Evolutionary conservation across 2,113 vertebrate genomes (phyloP), one percentile per base, ranked within the genome.

Genomic region (Ascaphus truei): DNA sequence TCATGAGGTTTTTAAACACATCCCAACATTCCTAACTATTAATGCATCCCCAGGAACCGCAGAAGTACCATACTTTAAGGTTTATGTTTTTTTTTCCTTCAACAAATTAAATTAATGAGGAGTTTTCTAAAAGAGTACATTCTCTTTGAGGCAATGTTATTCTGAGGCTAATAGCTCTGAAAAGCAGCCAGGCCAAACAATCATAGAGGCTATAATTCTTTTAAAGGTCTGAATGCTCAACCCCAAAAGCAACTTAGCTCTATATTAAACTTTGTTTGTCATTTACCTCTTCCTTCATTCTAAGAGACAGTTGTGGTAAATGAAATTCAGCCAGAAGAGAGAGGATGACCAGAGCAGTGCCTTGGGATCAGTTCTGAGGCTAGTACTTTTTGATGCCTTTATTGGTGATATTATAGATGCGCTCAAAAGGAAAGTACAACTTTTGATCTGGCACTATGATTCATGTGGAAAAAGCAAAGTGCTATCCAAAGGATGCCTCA

Each of bases 111-210:
- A 72, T 83, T 82, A 80, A 83, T 60, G 37, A 83, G 71, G 33
- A 62, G 68, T 78, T 77, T 80, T 87, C 71, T 74, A 73, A 73
- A 78, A 68, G 71, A 60, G 63, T 48, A 33, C 75, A 76, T 78
- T 81, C 73, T 78, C 75, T 79, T 80, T 68, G 75, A 77, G 74
- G 61, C 73, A 77, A 61, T 56, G 60, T 78, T 84, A 82, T 81
- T 81, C 80, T 78, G 73, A 80, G 86, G 82, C 80, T 86, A 86
- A 87, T 76, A 79, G 76, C 81, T 80, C 76, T 87, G 86, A 89
- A 84, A 77, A 72, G 27, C 51, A 2, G 57, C 84, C 84, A 86
- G 80, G 75, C 74, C 86, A 85, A 87, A 81, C 75, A 86, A 79
- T 45, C 81, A 65, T 73, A 83, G 78, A 77, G 85, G 83, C 75